Conservation (phyloP, 2,113 vertebrate species). For the Grammomys dolichurus region DNA sequence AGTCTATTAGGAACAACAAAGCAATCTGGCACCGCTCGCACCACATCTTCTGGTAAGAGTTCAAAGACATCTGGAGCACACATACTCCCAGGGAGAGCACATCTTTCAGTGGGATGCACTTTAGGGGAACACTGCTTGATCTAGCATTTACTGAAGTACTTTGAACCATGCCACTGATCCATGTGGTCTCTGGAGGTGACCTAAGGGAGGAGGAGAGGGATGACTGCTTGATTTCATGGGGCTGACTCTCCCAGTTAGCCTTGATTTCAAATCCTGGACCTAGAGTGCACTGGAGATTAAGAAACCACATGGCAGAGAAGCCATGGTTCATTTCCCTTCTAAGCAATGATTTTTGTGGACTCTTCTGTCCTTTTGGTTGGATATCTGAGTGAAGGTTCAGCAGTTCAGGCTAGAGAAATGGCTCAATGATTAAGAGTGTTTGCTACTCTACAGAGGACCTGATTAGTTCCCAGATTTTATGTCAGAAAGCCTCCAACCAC, state of each 20-base stretch:
- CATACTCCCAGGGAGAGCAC: slow-evolving; percentile 79
- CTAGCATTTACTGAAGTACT: slow-evolving; percentile 62
- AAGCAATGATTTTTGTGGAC: slow-evolving; percentile 51
- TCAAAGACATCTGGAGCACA: slow-evolving; percentile 86
- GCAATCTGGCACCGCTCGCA: slow-evolving; percentile 70
- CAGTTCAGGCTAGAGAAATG: neutral
- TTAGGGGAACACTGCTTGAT: slow-evolving; percentile 57
- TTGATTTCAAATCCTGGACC: slow-evolving; percentile 60
- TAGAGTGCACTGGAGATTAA: slow-evolving; percentile 3
- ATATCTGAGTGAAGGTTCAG: neutral
- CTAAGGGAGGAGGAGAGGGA: slow-evolving; percentile 50
- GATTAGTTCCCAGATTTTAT: neutral
- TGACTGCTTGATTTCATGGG: neutral
- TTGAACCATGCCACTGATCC: slow-evolving; percentile 70
- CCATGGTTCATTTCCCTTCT: slow-evolving; percentile 52
- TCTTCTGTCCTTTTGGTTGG: slow-evolving; percentile 53
- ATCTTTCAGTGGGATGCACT: slow-evolving; percentile 70
- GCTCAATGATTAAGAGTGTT: too few relatives aligned
- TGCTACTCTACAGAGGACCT: neutral
- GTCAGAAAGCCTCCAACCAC: neutral
- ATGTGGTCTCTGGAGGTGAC: slow-evolving; percentile 53
- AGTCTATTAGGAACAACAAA: slow-evolving; percentile 58
- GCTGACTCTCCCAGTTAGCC: neutral
- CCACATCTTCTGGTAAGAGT: slow-evolving; percentile 68
- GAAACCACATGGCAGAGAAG: slow-evolving; percentile 39